phyloP scores from a whole-genome alignment of 1,140 invertebrate genomes.

The Drosophila truncata region DNA sequence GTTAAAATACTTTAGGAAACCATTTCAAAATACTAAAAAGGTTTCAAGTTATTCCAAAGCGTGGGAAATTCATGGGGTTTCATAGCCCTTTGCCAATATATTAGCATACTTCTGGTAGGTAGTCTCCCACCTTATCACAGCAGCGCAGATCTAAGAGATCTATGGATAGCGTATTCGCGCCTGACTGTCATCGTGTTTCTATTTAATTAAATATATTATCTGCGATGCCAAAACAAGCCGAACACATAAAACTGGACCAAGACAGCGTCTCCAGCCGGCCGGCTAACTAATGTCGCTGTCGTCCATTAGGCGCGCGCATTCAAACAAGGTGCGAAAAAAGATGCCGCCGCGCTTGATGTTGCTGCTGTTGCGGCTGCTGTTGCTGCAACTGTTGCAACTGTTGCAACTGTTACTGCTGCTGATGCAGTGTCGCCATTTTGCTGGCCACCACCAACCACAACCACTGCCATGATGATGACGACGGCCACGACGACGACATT shows the following conservation, averaged over 20 bases:
- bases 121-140: background rate
- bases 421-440: constrained; percentile 46
- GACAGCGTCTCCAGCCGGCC: constrained; percentile 40
- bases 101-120: constrained; percentile 27
- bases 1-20: background rate
- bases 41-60: background rate
- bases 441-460: constrained; percentile 15
- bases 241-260: constrained; percentile 50
- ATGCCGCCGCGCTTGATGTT: constrained; percentile 71
- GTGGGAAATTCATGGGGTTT: constrained; percentile 2
- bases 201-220: constrained; percentile 73
- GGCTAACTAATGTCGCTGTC: constrained; percentile 78
- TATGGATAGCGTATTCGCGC: constrained; percentile 27
- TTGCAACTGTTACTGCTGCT: constrained; percentile 30
- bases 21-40: background rate
- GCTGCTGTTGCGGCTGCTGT: constrained; percentile 35
- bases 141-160: background rate
- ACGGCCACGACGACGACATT: constrained; percentile 59
- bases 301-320: constrained; percentile 78
- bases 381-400: constrained; percentile 8
- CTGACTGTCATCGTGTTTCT: constrained; percentile 48
- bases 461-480: constrained; percentile 26
- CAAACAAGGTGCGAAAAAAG: constrained; percentile 84
- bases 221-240: constrained; percentile 46
- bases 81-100: background rate